phyloP scores from a whole-genome alignment of 1,140 invertebrate species.

The Dolichoris vasculosae region DNA sequence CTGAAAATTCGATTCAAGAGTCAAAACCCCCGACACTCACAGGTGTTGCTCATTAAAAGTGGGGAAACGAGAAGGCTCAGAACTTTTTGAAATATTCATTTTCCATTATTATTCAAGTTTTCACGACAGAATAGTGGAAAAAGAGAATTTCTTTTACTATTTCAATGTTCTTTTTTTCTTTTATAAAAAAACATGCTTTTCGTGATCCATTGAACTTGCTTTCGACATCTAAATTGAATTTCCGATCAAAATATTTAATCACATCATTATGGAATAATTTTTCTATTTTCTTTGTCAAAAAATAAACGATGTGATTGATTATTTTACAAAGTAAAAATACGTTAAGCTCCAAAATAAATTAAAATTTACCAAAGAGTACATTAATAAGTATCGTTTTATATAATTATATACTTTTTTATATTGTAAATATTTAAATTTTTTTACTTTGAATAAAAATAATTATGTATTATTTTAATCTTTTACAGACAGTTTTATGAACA shows the following conservation, averaged over 20 bases:
- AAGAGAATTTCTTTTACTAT: constrained; percentile 44
- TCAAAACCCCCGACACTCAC: neutral
- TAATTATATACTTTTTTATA: too few relatives aligned
- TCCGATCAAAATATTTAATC: constrained; percentile 43
- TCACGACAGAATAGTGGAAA: neutral
- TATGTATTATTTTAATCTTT: too few relatives aligned
- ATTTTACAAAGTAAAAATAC: too few relatives aligned
- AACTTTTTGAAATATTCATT: constrained; percentile 49
- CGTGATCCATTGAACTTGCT: constrained; percentile 19
- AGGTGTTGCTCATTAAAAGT: constrained; percentile 45
- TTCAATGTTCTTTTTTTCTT: constrained; percentile 26
- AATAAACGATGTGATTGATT: neutral
- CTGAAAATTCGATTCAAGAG: constrained; percentile 13
- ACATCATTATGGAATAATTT: constrained; percentile 1
- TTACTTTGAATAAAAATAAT: too few relatives aligned
- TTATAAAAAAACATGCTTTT: constrained; percentile 8
- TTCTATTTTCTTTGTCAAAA: neutral
- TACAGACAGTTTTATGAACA: too few relatives aligned
- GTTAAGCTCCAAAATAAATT: too few relatives aligned
- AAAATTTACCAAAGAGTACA: too few relatives aligned
- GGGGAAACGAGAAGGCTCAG: neutral
- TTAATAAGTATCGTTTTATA: too few relatives aligned
- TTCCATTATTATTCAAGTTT: constrained; percentile 38
- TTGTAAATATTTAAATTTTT: too few relatives aligned
- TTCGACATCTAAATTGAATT: constrained; percentile 39